Evolutionary conservation across 1,140 invertebrate species (phyloP).

Genomic region (Psix sp.): DNA sequence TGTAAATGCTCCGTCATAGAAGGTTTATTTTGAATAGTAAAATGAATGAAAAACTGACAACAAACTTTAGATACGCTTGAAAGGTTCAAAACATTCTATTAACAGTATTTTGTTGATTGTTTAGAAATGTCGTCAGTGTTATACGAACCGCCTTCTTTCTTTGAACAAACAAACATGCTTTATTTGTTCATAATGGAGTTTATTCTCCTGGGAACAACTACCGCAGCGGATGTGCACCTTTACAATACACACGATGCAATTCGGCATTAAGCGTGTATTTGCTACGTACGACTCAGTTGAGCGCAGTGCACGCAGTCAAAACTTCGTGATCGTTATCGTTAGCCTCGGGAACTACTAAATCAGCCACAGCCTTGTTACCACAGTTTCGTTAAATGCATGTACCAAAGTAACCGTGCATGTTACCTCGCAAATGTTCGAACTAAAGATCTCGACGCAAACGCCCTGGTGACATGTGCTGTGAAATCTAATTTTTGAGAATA

Average conservation of each 20-base stretch:
- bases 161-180: constrained; percentile 6
- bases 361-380: constrained; percentile 37
- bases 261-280: constrained; percentile 16
- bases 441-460: constrained; percentile 21
- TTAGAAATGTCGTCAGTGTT: too few relatives aligned
- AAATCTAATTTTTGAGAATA: constrained; percentile 2
- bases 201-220: constrained; percentile 21
- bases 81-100: too few relatives aligned
- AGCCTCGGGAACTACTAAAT: constrained; percentile 36
- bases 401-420: constrained; percentile 40
- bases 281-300: constrained; percentile 30
- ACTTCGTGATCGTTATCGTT: constrained; percentile 51
- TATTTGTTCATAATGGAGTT: constrained; percentile 22
- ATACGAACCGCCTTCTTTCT: too few relatives aligned
- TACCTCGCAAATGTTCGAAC: constrained; percentile 18
- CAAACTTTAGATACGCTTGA: too few relatives aligned
- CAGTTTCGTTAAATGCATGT: constrained; percentile 25
- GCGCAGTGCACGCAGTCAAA: constrained; percentile 25
- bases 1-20: too few relatives aligned
- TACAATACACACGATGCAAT: constrained; percentile 19
- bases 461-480: constrained; percentile 30
- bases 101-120: too few relatives aligned
- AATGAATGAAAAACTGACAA: too few relatives aligned
- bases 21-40: too few relatives aligned
- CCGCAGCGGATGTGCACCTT: constrained; percentile 14